These are phyloP conservation scores for Heliocidaris erythrogramma DNA, from an alignment of 35 echinoderm and acorn worm genomes.

Conservation along the genomic window DNA sequence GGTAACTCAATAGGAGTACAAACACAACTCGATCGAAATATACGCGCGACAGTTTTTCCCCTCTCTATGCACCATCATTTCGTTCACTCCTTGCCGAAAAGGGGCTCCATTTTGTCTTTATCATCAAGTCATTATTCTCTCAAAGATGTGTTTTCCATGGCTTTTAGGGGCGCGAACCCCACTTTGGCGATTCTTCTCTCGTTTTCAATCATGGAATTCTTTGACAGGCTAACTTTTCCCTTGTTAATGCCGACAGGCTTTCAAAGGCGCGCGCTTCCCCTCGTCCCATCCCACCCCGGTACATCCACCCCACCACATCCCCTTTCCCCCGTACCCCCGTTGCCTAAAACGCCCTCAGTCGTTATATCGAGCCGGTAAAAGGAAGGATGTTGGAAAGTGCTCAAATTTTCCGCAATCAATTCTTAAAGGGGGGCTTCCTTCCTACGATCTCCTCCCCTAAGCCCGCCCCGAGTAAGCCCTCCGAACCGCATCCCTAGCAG, in stretches of 20 bases:
- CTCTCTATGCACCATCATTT: not conserved
- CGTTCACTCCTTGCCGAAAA: not conserved
- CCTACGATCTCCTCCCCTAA: slow-evolving; percentile 25
- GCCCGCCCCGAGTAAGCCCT: not conserved
- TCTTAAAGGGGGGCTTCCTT: slow-evolving; percentile 46
- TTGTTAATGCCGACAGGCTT: not conserved
- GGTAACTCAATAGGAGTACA: slow-evolving; percentile 42
- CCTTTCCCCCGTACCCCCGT: not conserved
- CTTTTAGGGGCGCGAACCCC: not conserved
- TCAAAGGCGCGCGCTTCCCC: not conserved
- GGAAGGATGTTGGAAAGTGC: slow-evolving; percentile 40
- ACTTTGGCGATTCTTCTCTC: not conserved
- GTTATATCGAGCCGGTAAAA: slow-evolving; percentile 36
- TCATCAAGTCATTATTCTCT: not conserved
- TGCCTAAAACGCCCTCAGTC: slow-evolving; percentile 13
- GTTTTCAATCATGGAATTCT: slow-evolving; percentile 15
- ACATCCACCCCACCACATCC: not conserved
- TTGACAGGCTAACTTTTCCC: not conserved
- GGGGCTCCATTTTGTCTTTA: not conserved
- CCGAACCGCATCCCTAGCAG: not conserved
- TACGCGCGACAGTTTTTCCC: slow-evolving; percentile 42
- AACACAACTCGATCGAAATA: slow-evolving; percentile 46
- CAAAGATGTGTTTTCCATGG: not conserved
- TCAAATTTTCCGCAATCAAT: slow-evolving; percentile 55
- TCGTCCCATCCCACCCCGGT: not conserved